Conservation (phyloP, 2,888 invertebrate genomes). For the Volucella zonaria region DNA sequence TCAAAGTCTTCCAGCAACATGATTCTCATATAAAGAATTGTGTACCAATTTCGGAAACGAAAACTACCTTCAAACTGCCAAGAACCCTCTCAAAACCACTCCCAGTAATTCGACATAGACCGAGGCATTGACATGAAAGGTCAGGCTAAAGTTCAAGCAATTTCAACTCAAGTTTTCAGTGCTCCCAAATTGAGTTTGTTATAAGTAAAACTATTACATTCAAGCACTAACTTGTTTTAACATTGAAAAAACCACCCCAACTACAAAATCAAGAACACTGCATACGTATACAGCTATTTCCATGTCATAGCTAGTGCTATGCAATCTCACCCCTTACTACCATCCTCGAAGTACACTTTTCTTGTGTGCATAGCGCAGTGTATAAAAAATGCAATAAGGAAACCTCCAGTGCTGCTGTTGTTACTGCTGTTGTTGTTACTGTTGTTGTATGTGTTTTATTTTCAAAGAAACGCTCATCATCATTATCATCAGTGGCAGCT, state of each 20-base stretch:
- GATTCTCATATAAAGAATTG: too few relatives aligned
- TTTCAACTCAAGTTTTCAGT: neutral
- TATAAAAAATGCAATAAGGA: slow-evolving; percentile 13
- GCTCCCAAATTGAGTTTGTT: slow-evolving; percentile 14
- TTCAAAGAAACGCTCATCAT: slow-evolving; percentile 3
- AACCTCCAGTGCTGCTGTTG: neutral
- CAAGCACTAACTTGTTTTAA: slow-evolving; percentile 35
- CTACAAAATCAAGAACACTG: neutral
- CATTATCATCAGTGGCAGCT: slow-evolving; percentile 1
- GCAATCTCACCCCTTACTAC: neutral
- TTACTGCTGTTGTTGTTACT: neutral
- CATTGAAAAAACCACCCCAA: slow-evolving; percentile 4
- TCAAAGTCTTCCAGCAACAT: too few relatives aligned
- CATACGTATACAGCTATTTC: slow-evolving; percentile 1
- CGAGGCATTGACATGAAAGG: too few relatives aligned
- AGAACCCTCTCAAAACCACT: too few relatives aligned
- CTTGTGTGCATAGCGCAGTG: slow-evolving; percentile 9
- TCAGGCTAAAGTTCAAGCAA: neutral
- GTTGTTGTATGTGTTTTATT: too few relatives aligned
- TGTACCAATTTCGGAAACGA: too few relatives aligned
- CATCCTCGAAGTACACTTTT: neutral
- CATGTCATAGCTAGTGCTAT: neutral
- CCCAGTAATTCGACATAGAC: too few relatives aligned
- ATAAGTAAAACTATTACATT: slow-evolving; percentile 33
- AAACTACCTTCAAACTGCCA: too few relatives aligned